Conservation (phyloP, 2,888 invertebrate species). For the Lumbricus terrestris region DNA sequence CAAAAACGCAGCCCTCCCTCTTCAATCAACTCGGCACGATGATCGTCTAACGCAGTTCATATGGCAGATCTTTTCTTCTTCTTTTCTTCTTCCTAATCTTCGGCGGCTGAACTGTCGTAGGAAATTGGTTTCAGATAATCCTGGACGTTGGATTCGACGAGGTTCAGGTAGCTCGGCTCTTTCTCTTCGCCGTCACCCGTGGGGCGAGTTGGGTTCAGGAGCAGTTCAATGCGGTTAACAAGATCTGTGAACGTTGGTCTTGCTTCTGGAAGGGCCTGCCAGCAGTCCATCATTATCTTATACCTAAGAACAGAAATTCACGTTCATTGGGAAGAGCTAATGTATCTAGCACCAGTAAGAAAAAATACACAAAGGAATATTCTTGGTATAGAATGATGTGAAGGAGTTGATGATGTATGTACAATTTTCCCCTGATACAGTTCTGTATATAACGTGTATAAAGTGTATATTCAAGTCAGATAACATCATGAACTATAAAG, state of each 20-base stretch:
- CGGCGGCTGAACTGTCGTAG: neutral
- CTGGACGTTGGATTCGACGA: conserved; percentile 24
- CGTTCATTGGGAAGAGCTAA: neutral
- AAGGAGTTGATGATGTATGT: no score
- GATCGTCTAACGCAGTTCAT: neutral
- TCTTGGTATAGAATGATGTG: no score
- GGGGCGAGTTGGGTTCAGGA: conserved; percentile 36
- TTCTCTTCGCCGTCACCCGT: neutral
- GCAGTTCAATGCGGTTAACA: conserved; percentile 40
- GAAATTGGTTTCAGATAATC: conserved; percentile 35
- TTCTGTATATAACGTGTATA: no score
- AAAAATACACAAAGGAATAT: no score
- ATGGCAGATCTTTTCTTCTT: neutral
- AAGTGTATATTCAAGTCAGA: no score
- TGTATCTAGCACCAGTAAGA: neutral
- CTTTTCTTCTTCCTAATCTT: neutral
- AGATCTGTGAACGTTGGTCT: conserved; percentile 41
- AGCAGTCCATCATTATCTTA: conserved; percentile 40
- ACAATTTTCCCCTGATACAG: no score
- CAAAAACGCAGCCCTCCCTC: neutral
- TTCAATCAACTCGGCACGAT: neutral
- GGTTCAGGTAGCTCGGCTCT: conserved; percentile 34
- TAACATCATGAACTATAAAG: no score
- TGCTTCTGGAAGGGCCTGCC: conserved; percentile 36
- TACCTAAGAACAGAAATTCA: conserved; percentile 32